Evolutionary conservation across 2,888 invertebrate genomes (phyloP).

Genomic region (Amphiduros pacificus): DNA sequence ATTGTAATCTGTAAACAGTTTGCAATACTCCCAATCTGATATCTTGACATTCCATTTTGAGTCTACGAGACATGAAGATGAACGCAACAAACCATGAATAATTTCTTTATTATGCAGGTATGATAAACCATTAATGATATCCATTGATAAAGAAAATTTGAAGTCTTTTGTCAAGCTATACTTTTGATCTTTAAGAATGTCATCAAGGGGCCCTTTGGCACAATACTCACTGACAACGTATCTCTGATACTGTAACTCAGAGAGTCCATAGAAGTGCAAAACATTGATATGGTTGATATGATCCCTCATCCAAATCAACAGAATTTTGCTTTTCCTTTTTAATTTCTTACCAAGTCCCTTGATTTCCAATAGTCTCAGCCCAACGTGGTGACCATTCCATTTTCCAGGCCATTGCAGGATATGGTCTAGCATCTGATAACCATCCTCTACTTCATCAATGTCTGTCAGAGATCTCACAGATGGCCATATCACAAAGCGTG

Average conservation of each 20-base stretch:
- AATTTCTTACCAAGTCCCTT: constrained; percentile 8
- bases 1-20: constrained; percentile 26
- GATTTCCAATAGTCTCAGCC: constrained; percentile 29
- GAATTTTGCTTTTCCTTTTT: constrained; percentile 29
- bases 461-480: constrained; percentile 16
- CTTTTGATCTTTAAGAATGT: constrained; percentile 41
- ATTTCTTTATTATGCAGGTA: constrained; percentile 45
- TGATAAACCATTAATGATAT: constrained; percentile 41
- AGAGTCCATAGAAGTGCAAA: constrained; percentile 44
- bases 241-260: constrained; percentile 33
- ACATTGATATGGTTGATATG: constrained; percentile 40
- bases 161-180: constrained; percentile 39
- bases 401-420: constrained; percentile 46
- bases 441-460: constrained; percentile 17
- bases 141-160: constrained; percentile 37
- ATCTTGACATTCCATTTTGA: constrained; percentile 48
- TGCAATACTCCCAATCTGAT: constrained; percentile 45
- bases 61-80: constrained; percentile 45
- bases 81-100: constrained; percentile 44
- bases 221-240: constrained; percentile 42
- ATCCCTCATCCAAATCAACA: constrained; percentile 40
- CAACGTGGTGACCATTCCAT: constrained; percentile 36
- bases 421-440: constrained; percentile 18
- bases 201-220: constrained; percentile 40
- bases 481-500: constrained; percentile 18